Conservation (phyloP, 2,888 invertebrate species). For the Perdita meconis region DNA sequence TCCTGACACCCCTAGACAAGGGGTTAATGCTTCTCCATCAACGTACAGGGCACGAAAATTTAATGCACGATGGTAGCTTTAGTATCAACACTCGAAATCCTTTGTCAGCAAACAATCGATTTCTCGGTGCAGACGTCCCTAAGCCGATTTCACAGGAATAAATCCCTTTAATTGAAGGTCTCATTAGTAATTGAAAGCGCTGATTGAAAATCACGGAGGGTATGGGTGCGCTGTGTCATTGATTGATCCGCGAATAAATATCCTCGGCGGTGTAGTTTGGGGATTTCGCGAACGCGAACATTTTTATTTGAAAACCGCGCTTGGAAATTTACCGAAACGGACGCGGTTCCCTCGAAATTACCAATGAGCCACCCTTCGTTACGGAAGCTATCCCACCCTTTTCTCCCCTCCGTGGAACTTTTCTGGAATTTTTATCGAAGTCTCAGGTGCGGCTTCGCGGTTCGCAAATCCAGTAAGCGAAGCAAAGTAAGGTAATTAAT, state of each 20-base stretch:
- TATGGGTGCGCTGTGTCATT: neutral
- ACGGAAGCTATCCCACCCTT: no score
- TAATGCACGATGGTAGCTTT: neutral
- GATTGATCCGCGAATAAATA: conserved; percentile 25
- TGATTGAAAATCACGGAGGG: conserved; percentile 48
- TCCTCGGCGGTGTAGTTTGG: neutral
- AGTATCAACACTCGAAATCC: conserved; percentile 46
- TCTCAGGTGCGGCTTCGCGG: neutral
- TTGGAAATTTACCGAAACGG: neutral
- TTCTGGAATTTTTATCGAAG: neutral
- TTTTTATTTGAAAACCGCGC: neutral
- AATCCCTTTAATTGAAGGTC: conserved; percentile 60
- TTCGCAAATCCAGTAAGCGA: neutral
- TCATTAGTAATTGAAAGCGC: conserved; percentile 64
- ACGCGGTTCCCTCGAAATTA: neutral
- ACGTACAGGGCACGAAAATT: neutral
- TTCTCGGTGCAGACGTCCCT: conserved; percentile 24
- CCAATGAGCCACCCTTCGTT: neutral
- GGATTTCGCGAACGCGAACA: neutral
- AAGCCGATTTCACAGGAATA: conserved; percentile 57
- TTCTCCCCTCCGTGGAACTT: neutral
- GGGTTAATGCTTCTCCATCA: neutral
- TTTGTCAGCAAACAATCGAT: conserved; percentile 50
- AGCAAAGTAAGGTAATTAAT: conserved; percentile 29
- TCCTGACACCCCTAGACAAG: no score